phyloP scores from a whole-genome alignment of 2,113 vertebrate species.

The Cyprichromis sp. region DNA sequence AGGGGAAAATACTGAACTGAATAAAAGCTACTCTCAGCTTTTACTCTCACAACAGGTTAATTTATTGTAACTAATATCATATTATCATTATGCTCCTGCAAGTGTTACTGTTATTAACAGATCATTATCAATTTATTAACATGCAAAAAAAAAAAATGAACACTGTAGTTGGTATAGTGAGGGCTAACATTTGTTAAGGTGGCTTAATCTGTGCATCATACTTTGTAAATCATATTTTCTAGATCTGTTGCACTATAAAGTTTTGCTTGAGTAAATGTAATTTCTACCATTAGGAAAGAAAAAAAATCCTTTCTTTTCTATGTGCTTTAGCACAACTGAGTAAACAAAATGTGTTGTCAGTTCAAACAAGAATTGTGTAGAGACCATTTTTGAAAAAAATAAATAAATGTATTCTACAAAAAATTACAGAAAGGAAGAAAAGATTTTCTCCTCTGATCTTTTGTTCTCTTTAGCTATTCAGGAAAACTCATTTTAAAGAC shows the following conservation, averaged over 20 bases:
- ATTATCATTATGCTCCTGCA: neutral
- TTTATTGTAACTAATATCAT: neutral
- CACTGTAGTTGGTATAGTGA: neutral
- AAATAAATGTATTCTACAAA: neutral
- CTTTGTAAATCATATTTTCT: neutral
- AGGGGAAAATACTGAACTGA: neutral
- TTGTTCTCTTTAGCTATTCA: neutral
- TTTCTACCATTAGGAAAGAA: neutral
- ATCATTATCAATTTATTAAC: neutral
- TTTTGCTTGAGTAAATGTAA: neutral
- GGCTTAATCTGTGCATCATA: neutral
- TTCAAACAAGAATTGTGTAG: neutral
- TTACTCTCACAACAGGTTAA: neutral
- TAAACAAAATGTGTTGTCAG: neutral
- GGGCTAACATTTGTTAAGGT: neutral
- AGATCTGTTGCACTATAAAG: neutral
- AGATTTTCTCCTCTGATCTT: neutral
- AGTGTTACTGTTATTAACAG: neutral
- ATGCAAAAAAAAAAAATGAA: neutral
- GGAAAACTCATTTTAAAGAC: neutral
- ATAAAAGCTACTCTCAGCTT: neutral
- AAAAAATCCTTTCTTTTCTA: neutral
- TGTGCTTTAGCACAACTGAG: neutral
- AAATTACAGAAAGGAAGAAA: neutral
- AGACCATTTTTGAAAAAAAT: neutral